Evolutionary conservation across 2,113 vertebrate species (phyloP).

Genomic region (Thermophis baileyi): DNA sequence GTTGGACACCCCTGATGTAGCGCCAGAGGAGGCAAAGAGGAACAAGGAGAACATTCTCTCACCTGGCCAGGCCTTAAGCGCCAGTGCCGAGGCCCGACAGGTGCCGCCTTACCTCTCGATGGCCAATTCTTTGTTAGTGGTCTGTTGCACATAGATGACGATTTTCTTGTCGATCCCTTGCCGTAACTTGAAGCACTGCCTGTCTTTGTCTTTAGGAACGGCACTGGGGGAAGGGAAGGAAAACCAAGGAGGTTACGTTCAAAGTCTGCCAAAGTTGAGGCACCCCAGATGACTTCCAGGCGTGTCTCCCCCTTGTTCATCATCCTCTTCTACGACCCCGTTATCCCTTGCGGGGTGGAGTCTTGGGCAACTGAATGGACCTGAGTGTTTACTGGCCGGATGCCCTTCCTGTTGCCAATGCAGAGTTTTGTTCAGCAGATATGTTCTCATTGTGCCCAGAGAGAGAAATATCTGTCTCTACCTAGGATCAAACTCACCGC

Average conservation of each 20-base stretch:
- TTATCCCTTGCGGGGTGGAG: too few relatives aligned
- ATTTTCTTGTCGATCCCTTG: slow-evolving; percentile 98
- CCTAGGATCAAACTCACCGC: too few relatives aligned
- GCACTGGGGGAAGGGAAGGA: slow-evolving; percentile 71
- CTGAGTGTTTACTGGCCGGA: too few relatives aligned
- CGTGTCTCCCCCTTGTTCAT: not conserved
- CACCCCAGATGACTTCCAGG: not conserved
- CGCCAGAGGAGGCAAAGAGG: not conserved
- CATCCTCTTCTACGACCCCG: too few relatives aligned
- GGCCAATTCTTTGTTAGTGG: slow-evolving; percentile 94
- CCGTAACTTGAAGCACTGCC: slow-evolving; percentile 96
- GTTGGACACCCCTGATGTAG: not conserved
- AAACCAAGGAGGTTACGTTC: not conserved
- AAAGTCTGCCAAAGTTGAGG: not conserved
- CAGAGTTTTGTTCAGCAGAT: too few relatives aligned
- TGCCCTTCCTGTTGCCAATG: too few relatives aligned
- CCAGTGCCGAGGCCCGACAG: not conserved
- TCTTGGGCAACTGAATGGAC: too few relatives aligned
- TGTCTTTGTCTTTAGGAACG: slow-evolving; percentile 97
- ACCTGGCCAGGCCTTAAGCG: not conserved
- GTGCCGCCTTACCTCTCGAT: slow-evolving; percentile 88
- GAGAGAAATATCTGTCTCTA: too few relatives aligned
- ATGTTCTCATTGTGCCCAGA: too few relatives aligned
- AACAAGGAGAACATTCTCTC: not conserved
- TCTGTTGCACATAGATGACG: slow-evolving; percentile 95